Conservation (phyloP, 2,797 vertebrate genomes). For the Aselliscus stoliczkanus region DNA sequence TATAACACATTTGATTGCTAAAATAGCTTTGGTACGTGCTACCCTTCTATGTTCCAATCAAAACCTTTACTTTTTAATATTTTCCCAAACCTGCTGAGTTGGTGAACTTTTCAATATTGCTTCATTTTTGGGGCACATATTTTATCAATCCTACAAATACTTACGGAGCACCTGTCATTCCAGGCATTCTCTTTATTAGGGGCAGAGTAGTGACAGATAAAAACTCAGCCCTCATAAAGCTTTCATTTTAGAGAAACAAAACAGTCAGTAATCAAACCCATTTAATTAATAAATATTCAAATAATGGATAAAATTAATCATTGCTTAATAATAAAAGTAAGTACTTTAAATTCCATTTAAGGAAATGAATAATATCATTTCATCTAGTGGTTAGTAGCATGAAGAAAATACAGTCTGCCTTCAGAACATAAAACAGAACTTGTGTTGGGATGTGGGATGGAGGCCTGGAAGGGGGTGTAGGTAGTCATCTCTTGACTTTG, state of each 20-base stretch:
- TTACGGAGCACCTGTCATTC: background rate
- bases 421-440: background rate
- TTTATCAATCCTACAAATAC: background rate
- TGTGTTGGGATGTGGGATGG: background rate
- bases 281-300: background rate
- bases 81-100: background rate
- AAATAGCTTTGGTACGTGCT: background rate
- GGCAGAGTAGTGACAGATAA: background rate
- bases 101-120: background rate
- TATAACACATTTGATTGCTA: background rate
- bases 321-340: background rate
- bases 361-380: background rate
- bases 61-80: background rate
- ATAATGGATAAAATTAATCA: background rate
- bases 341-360: background rate
- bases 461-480: background rate
- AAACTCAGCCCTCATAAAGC: background rate
- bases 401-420: background rate
- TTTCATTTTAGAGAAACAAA: background rate
- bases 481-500: background rate
- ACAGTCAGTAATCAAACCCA: background rate
- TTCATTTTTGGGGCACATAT: background rate
- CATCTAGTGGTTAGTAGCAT: background rate
- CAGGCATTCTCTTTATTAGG: background rate
- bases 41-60: background rate